phyloP scores from a whole-genome alignment of 2,797 vertebrate species.

The Alexandromys oeconomus region DNA sequence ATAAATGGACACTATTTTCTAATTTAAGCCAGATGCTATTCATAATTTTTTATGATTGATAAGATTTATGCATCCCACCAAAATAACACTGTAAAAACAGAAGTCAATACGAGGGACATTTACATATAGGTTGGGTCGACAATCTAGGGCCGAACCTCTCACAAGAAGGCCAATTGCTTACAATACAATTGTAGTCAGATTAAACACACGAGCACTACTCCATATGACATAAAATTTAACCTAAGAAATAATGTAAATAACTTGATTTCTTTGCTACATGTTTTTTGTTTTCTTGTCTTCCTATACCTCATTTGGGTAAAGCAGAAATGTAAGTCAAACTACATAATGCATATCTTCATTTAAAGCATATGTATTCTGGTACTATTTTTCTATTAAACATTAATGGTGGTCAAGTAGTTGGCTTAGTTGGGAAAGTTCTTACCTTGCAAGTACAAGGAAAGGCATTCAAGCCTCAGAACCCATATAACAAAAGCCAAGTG shows the following conservation, averaged over 20 bases:
- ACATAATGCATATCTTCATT: neutral
- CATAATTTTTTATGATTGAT: neutral
- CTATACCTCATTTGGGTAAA: neutral
- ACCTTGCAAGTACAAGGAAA: neutral
- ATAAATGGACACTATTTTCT: neutral
- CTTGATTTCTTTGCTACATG: neutral
- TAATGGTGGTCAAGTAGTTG: neutral
- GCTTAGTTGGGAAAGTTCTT: neutral
- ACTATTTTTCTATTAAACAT: neutral
- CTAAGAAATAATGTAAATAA: neutral
- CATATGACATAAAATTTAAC: neutral
- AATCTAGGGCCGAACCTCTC: neutral
- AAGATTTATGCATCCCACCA: neutral
- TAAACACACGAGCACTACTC: neutral
- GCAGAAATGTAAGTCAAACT: neutral
- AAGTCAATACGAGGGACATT: neutral
- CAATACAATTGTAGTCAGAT: neutral
- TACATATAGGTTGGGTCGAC: neutral
- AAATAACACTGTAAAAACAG: neutral
- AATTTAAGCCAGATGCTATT: neutral
- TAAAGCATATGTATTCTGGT: neutral
- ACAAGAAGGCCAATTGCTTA: neutral
- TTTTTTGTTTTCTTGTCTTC: constrained; percentile 7
- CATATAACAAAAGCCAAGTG: neutral
- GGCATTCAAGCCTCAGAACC: neutral